Percentiles rank a stretch among this genome's conserved stretches.
These are phyloP conservation scores for Metallyticus violacea DNA, from an alignment of 2,888 invertebrate genomes.

Conservation along the genomic window DNA sequence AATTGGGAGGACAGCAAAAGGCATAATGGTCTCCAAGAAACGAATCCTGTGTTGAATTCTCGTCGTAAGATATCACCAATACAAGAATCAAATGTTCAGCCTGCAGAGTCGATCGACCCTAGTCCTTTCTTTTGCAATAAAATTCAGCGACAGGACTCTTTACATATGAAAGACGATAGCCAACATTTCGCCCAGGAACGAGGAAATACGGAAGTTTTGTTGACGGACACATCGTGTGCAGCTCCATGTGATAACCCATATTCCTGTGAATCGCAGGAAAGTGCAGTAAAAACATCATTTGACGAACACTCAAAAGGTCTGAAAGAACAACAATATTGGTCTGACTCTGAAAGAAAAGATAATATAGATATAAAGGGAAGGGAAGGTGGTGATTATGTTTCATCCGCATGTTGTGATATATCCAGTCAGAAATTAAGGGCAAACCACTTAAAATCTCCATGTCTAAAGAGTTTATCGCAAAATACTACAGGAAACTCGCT, in stretches of 20 bases:
- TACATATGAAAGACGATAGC: too few relatives aligned
- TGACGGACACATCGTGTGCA: neutral
- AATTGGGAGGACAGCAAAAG: neutral
- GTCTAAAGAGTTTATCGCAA: neutral
- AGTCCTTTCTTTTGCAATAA: too few relatives aligned
- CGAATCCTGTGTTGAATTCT: neutral
- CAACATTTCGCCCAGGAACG: neutral
- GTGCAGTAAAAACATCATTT: neutral
- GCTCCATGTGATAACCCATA: neutral
- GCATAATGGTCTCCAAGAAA: neutral
- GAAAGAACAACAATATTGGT: neutral
- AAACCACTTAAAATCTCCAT: neutral
- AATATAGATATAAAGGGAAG: neutral
- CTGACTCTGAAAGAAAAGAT: neutral
- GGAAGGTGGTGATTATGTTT: neutral
- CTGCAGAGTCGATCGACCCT: neutral
- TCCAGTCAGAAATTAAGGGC: too few relatives aligned
- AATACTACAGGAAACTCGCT: neutral
- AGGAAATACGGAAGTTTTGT: too few relatives aligned
- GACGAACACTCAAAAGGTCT: neutral
- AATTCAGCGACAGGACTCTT: too few relatives aligned
- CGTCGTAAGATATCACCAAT: neutral
- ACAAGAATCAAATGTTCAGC: neutral
- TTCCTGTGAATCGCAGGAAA: neutral
- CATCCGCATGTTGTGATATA: neutral